These are phyloP conservation scores for Acrobasis suavella DNA, from an alignment of 2,888 invertebrate species.

Conservation along the genomic window DNA sequence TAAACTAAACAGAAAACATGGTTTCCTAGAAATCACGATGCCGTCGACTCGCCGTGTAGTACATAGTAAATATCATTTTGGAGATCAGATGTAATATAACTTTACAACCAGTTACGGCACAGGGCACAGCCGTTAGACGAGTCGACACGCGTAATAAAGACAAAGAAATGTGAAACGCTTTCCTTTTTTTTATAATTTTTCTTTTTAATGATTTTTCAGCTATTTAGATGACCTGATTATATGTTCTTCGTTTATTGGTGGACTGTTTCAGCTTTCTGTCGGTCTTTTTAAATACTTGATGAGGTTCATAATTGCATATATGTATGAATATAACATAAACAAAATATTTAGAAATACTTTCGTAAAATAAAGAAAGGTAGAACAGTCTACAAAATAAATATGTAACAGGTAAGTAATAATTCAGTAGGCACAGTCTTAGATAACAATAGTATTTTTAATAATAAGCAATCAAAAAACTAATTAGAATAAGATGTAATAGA, in stretches of 20 bases:
- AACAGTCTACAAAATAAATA: background rate
- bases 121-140: conserved; percentile 26
- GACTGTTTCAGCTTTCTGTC: too few species aligned
- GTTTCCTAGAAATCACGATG: conserved; percentile 11
- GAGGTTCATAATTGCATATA: background rate
- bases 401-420: background rate
- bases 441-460: too few species aligned
- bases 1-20: conserved; percentile 4
- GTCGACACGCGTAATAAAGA: conserved; percentile 48
- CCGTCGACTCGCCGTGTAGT: background rate
- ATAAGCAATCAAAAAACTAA: background rate
- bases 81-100: conserved; percentile 15
- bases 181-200: background rate
- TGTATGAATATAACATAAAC: too few species aligned
- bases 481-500: background rate
- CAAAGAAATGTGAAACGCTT: conserved; percentile 27
- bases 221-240: background rate
- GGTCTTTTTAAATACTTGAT: background rate
- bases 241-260: background rate
- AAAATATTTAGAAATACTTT: too few species aligned
- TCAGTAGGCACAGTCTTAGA: background rate
- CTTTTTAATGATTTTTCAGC: background rate
- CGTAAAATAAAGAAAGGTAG: background rate
- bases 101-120: conserved; percentile 17
- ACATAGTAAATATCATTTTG: conserved; percentile 12